Base-by-base conservation (phyloP, 2,888 invertebrate genomes). In the Lasioglossum zephyrum region DNA sequence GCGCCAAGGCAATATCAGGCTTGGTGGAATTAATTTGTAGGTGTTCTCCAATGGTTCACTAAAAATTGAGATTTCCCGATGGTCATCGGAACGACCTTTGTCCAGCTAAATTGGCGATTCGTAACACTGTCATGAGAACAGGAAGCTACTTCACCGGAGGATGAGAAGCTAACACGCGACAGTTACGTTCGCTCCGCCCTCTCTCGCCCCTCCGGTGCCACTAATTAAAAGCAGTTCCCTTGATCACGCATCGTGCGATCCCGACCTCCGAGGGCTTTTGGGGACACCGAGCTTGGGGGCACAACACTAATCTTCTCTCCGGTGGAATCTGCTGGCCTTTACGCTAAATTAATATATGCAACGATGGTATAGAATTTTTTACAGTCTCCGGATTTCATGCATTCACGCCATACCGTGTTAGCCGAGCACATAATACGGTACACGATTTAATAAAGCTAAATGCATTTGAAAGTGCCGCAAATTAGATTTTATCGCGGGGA, bases 211-310 rank as follows among this genome's bases (percentile, higher is more conserved):
- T n/a, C 44, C 39, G 41, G 36, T 22, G 63, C 44, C 41, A 39
- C 49, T 75, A 78, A 79, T 84, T 85, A 85, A 22, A 39, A 72
- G 31, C 60, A 69, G 70, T 75, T 78, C 70, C 79, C 75, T 84
- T 77, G 73, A 84, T 83, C 77, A 47, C 36, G 57, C 66, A 73
- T 69, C 77, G n/a, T 2, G 49, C 63, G 49, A 73, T 53, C 60
- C 44, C 47, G 16, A 36, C 22, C 60, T 77, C 70, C 4, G 44
- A 22, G 47, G 8, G 70, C 47, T 49, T 77, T 69, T n/a, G 36
- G 22, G 11, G 39, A 18, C 69, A 39, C 36, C n/a, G 39, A n/a
- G 16, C 5, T 39, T 47, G 18, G 26, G 49, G 69, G 39, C 47
- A 9, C 9, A 76, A 63, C 47, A 26, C 69, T 69, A n/a, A 22